phyloP scores from a whole-genome alignment of 2,113 vertebrate species.

The Chrysochloris asiatica region DNA sequence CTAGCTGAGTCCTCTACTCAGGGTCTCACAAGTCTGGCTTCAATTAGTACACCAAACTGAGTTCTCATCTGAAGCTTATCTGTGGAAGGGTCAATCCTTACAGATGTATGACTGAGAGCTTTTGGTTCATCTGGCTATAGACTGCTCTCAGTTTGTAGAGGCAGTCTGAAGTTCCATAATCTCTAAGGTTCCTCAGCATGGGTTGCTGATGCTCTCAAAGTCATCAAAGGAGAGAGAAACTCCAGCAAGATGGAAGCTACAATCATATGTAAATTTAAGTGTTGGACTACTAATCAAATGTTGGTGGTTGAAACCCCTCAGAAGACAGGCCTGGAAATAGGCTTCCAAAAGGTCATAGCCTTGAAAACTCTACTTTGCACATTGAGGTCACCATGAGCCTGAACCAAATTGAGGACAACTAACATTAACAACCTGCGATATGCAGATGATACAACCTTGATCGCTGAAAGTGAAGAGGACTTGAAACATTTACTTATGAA shows the following conservation, averaged over 20 bases:
- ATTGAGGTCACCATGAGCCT: neutral
- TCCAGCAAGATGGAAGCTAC: neutral
- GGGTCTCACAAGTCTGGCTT: no score
- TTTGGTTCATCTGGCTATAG: neutral
- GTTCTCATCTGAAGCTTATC: neutral
- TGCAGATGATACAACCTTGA: no score
- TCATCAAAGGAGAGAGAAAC: neutral
- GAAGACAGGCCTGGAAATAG: neutral
- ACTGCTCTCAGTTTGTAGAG: neutral
- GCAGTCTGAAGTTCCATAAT: neutral
- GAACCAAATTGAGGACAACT: no score
- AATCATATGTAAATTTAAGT: neutral
- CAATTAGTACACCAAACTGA: neutral
- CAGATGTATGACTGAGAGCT: neutral
- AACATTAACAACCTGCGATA: no score
- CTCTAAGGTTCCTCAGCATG: no score
- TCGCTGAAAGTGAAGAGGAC: no score
- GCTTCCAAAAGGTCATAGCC: neutral
- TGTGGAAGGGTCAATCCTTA: neutral
- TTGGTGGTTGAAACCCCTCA: no score
- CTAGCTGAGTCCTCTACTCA: neutral
- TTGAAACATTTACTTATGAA: no score
- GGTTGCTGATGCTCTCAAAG: neutral
- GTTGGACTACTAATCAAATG: neutral
- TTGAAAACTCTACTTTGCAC: neutral